A percentile compares a stretch with the other conserved stretches of the same genome.
Evolutionary conservation across 2,797 vertebrate genomes (phyloP).

Genomic region (Chlorospingus flavigularis): DNA sequence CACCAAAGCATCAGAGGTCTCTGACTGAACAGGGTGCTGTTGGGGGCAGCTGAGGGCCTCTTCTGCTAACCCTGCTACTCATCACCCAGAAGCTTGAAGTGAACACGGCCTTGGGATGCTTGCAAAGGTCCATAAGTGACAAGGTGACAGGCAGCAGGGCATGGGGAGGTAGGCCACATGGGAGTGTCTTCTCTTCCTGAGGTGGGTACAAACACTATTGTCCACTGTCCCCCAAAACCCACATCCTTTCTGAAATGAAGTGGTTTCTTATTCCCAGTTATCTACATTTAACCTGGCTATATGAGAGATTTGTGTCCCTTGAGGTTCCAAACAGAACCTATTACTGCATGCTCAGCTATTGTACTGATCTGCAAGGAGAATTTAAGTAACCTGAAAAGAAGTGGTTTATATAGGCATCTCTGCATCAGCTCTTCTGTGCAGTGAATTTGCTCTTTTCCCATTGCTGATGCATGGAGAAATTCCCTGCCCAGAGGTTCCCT

Average conservation of each 20-base stretch:
- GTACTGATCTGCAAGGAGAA: neutral
- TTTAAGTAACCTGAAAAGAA: neutral
- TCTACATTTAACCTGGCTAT: neutral
- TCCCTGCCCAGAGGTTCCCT: neutral
- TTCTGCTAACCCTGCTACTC: neutral
- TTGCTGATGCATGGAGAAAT: neutral
- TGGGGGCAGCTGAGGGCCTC: neutral
- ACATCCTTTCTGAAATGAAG: neutral
- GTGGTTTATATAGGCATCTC: neutral
- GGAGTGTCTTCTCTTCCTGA: neutral
- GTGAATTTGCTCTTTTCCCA: neutral
- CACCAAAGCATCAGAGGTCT: neutral
- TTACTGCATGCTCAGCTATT: neutral
- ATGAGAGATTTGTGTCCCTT: neutral
- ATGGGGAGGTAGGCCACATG: accelerated
- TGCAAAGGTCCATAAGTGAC: accelerated
- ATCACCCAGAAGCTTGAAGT: neutral
- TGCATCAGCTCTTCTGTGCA: neutral
- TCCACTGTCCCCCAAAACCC: neutral
- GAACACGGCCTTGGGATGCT: neutral
- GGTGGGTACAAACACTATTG: neutral
- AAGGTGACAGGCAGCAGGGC: neutral
- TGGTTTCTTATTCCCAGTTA: neutral
- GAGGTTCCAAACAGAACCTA: neutral
- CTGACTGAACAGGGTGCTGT: neutral